phyloP scores from a whole-genome alignment of 1,140 invertebrate genomes.

The Stegodyphus dumicola region DNA sequence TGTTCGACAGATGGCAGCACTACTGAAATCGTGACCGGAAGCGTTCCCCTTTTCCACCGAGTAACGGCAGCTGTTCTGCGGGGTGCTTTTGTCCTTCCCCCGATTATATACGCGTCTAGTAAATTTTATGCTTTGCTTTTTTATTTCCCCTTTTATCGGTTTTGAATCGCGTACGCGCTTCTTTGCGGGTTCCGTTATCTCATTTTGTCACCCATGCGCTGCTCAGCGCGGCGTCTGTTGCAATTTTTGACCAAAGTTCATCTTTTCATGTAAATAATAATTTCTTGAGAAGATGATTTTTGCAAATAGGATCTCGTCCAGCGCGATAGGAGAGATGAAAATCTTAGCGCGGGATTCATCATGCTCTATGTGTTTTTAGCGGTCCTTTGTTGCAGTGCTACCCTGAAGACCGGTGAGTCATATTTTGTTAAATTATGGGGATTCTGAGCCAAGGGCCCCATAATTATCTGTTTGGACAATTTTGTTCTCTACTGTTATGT shows the following conservation, averaged over 20 bases:
- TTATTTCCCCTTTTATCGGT: slow-evolving; percentile 24
- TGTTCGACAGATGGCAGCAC: slow-evolving; percentile 46
- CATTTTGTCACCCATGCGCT: background rate
- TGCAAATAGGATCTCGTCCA: background rate
- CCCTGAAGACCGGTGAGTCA: slow-evolving; percentile 23
- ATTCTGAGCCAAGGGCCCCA: too few relatives aligned
- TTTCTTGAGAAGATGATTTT: slow-evolving; percentile 18
- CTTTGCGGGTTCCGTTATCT: background rate
- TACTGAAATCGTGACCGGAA: slow-evolving; percentile 38
- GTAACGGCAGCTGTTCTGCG: slow-evolving; percentile 43
- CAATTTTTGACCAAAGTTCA: slow-evolving; percentile 9
- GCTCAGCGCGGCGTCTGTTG: background rate
- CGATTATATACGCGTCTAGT: background rate
- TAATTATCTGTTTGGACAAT: too few relatives aligned
- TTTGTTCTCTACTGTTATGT: too few relatives aligned
- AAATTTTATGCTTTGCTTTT: background rate
- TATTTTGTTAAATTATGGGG: too few relatives aligned
- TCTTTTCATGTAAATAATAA: slow-evolving; percentile 35
- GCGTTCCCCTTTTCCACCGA: slow-evolving; percentile 21
- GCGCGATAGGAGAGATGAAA: slow-evolving; percentile 15
- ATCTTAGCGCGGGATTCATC: slow-evolving; percentile 21
- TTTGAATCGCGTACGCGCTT: slow-evolving; percentile 24
- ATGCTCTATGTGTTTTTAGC: slow-evolving; percentile 13
- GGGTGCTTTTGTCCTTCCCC: slow-evolving; percentile 4
- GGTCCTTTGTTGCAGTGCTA: background rate